These are phyloP conservation scores for Zenarchopterus dispar DNA, from an alignment of 2,797 vertebrate genomes.

Conservation along the genomic window DNA sequence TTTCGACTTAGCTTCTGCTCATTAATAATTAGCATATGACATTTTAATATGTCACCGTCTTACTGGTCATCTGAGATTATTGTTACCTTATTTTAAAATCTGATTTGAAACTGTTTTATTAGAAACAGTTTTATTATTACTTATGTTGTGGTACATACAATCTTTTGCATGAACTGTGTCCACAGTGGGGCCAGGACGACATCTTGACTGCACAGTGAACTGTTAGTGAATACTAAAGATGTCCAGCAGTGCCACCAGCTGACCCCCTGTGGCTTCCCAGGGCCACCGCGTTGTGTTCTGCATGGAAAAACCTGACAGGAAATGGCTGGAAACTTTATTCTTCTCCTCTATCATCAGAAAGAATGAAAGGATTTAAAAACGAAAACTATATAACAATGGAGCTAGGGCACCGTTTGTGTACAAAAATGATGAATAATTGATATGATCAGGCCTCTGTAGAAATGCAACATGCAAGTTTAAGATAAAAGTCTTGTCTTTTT, in stretches of 20 bases:
- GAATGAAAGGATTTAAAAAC: neutral
- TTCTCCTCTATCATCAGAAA: neutral
- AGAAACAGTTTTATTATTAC: too few species aligned
- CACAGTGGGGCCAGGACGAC: neutral
- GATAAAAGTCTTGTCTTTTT: conserved; percentile 8
- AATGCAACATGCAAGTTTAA: neutral
- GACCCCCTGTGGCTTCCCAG: conserved; percentile 30
- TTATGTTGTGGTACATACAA: too few species aligned
- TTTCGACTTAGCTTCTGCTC: too few species aligned
- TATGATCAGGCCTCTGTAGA: neutral
- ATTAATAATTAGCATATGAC: too few species aligned
- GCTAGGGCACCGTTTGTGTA: neutral
- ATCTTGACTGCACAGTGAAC: conserved; percentile 39
- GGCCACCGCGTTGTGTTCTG: conserved; percentile 8
- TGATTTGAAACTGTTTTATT: too few species aligned
- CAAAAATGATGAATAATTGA: conserved; percentile 8
- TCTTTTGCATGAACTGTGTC: too few species aligned
- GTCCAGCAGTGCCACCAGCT: conserved; percentile 39
- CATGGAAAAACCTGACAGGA: conserved; percentile 10
- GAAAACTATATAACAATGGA: neutral
- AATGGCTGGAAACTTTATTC: neutral
- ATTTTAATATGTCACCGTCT: too few species aligned
- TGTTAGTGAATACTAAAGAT: conserved; percentile 58
- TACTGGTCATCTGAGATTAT: too few species aligned
- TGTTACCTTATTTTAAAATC: too few species aligned